Percentiles rank a stretch among this genome's conserved stretches.
Conservation (phyloP, 2,797 vertebrate genomes). For the Aplochiton taeniatus region DNA sequence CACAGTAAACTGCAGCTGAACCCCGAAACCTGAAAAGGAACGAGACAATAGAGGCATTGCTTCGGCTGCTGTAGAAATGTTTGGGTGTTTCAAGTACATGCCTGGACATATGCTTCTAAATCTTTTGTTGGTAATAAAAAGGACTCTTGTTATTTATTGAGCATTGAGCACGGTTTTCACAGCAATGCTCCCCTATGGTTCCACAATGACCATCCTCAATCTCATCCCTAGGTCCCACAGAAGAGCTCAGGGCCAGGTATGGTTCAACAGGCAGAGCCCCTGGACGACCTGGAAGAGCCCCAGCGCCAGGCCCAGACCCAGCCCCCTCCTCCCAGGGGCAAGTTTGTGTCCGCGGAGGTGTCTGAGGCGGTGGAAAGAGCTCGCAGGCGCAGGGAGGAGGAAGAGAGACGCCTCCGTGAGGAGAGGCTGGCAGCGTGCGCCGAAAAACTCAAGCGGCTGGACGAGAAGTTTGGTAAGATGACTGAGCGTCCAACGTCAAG, state of each 20-base stretch:
- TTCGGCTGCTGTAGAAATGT: no score
- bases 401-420: slow-evolving; percentile 90
- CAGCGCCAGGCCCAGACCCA: slow-evolving; percentile 68
- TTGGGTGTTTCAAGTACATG: no score
- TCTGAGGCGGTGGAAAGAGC: slow-evolving; percentile 95
- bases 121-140: no score
- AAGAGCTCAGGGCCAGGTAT: slow-evolving; percentile 62
- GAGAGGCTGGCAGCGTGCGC: slow-evolving; percentile 94
- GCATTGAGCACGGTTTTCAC: not conserved
- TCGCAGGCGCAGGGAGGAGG: slow-evolving; percentile 89
- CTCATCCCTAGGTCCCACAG: slow-evolving; percentile 59
- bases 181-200: not conserved
- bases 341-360: slow-evolving; percentile 88
- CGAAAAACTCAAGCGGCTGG: slow-evolving; percentile 95
- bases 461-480: slow-evolving; percentile 86
- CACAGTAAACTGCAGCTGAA: no score
- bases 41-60: no score
- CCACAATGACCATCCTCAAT: not conserved
- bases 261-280: slow-evolving; percentile 75
- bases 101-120: no score
- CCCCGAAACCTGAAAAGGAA: no score
- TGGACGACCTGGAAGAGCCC: slow-evolving; percentile 85
- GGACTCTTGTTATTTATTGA: no score
- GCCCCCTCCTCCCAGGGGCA: slow-evolving; percentile 80
- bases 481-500: slow-evolving; percentile 81